These are phyloP conservation scores for Arothron firmamentum DNA, from an alignment of 2,113 vertebrate species.

Conservation along the genomic window DNA sequence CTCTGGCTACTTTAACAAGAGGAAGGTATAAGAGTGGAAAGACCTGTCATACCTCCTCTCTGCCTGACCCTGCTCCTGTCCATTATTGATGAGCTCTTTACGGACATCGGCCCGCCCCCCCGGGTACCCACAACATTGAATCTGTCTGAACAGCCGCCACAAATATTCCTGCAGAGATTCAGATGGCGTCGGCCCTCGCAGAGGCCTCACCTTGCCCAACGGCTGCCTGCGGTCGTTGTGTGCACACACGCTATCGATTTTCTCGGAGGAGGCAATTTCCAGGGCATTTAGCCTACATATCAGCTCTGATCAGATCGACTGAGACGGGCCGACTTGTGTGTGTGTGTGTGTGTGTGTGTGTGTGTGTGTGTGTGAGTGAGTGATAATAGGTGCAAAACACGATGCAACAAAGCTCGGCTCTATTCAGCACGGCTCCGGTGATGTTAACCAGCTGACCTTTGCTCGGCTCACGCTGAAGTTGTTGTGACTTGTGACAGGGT, in stretches of 20 bases:
- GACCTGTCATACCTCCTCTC: constrained; percentile 59
- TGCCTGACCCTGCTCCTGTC: constrained; percentile 41
- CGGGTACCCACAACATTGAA: constrained; percentile 8
- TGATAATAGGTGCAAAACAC: constrained; percentile 9
- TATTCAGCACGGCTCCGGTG: background rate
- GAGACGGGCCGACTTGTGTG: constrained; percentile 32
- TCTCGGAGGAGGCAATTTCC: constrained; percentile 53
- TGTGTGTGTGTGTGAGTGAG: background rate
- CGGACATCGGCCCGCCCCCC: constrained; percentile 12
- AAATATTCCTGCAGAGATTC: background rate
- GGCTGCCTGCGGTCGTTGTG: background rate
- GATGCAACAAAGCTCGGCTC: background rate
- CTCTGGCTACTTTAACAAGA: constrained; percentile 3
- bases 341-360: constrained; percentile 11
- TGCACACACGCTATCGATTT: constrained; percentile 54
- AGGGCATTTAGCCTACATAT: constrained; percentile 65
- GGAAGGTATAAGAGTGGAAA: constrained; percentile 32
- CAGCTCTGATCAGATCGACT: constrained; percentile 45
- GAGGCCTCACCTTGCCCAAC: too few species aligned
- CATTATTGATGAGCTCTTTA: constrained; percentile 63
- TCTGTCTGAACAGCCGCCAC: constrained; percentile 4
- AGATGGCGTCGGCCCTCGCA: background rate
- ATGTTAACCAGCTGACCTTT: constrained; percentile 15
- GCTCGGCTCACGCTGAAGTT: constrained; percentile 9
- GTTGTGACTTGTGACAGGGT: constrained; percentile 48